These are phyloP conservation scores for Seriola quinqueradiata DNA, from an alignment of 2,113 vertebrate species.

Conservation along the genomic window DNA sequence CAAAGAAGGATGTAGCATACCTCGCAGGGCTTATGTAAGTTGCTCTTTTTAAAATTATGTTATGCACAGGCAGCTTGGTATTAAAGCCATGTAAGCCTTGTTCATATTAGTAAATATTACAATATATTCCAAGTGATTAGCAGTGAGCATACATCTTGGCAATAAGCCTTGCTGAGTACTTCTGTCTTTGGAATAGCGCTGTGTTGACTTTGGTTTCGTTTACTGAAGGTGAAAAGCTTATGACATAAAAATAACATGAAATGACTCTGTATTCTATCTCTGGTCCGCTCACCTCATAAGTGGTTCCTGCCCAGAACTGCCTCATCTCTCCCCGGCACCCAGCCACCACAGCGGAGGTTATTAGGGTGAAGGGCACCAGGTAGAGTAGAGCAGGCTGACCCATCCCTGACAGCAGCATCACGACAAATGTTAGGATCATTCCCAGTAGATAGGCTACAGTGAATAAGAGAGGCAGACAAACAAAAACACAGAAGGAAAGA, in stretches of 20 bases:
- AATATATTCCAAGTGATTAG: neutral
- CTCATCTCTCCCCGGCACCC: constrained; percentile 90
- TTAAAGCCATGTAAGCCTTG: neutral
- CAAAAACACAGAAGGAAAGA: neutral
- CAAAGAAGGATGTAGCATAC: neutral
- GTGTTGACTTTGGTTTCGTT: neutral
- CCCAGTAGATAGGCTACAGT: constrained; percentile 91
- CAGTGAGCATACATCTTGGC: neutral
- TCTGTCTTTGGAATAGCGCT: neutral
- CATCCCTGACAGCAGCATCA: constrained; percentile 90
- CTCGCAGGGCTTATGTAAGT: neutral
- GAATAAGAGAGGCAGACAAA: neutral
- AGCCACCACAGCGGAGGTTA: constrained; percentile 88
- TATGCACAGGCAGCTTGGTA: constrained; percentile 8
- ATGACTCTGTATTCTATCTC: neutral
- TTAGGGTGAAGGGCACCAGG: constrained; percentile 94
- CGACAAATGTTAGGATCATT: constrained; percentile 91
- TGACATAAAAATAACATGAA: too few relatives aligned
- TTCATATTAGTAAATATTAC: neutral
- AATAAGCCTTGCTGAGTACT: neutral
- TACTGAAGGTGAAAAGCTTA: neutral
- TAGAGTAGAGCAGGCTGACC: constrained; percentile 97
- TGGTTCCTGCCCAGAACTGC: constrained; percentile 93
- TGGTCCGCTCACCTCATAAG: constrained; percentile 87
- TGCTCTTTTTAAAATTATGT: neutral